phyloP scores from a whole-genome alignment of 2,797 vertebrate genomes.

The Gallirallus australis region DNA sequence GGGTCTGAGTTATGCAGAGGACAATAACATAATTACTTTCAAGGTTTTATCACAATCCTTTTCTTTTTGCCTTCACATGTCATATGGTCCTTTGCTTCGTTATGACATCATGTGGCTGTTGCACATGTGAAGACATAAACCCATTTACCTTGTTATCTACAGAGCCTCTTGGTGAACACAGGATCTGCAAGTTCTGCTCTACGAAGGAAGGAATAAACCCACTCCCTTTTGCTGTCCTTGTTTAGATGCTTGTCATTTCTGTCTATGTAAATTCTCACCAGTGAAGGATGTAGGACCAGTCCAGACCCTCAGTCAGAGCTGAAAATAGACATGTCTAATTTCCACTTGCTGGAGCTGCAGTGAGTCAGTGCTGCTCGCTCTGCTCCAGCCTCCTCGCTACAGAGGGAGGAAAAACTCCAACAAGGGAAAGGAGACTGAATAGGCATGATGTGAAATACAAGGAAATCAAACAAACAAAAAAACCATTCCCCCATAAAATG shows the following conservation, averaged over 20 bases:
- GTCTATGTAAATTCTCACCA: neutral
- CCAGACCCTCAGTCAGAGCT: neutral
- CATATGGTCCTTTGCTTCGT: neutral
- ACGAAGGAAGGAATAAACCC: neutral
- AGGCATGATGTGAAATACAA: neutral
- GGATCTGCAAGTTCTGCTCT: neutral
- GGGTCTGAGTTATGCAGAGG: neutral
- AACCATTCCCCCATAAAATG: neutral
- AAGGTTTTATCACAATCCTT: neutral
- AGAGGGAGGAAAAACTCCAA: neutral
- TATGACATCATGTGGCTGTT: neutral
- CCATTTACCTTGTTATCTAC: neutral
- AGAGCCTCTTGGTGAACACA: neutral
- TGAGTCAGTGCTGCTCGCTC: neutral
- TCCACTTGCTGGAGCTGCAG: conserved; percentile 1
- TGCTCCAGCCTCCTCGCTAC: neutral
- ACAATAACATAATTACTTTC: neutral
- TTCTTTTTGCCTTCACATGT: neutral
- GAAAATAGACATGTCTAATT: neutral
- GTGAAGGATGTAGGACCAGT: neutral
- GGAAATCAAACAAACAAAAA: neutral
- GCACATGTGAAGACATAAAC: neutral
- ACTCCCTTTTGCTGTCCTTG: neutral
- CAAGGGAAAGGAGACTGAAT: neutral
- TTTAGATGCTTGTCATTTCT: neutral